A percentile compares a stretch with the other conserved stretches of the same genome.
These are phyloP conservation scores for Penaeus japonicus DNA, from an alignment of 1,140 invertebrate species.

Conservation along the genomic window DNA sequence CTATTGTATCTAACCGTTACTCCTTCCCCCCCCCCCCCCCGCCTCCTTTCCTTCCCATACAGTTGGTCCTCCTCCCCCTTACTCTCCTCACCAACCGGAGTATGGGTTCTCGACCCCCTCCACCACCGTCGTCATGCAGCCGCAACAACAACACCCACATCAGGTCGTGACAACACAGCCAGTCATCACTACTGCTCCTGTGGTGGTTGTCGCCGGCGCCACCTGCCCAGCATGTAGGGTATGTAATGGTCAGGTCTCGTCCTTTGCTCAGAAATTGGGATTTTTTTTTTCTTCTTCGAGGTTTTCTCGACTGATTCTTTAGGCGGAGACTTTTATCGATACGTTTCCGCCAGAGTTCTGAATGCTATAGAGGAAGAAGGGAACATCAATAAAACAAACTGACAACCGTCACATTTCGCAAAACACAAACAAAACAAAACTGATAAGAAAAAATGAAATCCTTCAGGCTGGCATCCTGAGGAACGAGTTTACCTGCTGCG, in stretches of 20 bases:
- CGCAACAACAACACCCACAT: too few species aligned
- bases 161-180: neutral
- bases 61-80: neutral
- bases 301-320: too few species aligned
- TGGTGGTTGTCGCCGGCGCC: neutral
- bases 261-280: neutral
- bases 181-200: neutral
- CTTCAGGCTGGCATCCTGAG: conserved; percentile 79
- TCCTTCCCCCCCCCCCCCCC: neutral
- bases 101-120: neutral
- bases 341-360: too few species aligned
- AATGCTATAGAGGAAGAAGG: too few species aligned
- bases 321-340: too few species aligned
- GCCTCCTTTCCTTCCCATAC: neutral
- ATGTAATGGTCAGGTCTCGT: neutral
- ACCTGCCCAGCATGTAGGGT: conserved; percentile 28
- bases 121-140: neutral
- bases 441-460: neutral
- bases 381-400: too few species aligned
- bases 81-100: neutral
- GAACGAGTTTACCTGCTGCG: conserved; percentile 83
- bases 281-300: neutral
- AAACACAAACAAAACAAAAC: neutral
- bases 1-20: too few species aligned
- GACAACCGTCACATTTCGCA: neutral